Conservation (phyloP, 2,113 vertebrate species). For the Typhlomys cinereus region DNA sequence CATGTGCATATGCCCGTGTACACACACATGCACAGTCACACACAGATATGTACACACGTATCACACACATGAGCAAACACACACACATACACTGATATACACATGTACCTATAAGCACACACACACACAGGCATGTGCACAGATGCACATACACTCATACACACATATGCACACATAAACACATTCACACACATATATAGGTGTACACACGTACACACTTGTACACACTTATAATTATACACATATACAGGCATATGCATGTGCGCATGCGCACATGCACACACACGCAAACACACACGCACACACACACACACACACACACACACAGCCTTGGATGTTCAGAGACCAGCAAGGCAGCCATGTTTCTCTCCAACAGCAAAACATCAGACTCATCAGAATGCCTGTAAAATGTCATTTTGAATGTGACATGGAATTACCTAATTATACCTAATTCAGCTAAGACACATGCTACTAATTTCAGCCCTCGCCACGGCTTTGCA, state of each 20-base stretch:
- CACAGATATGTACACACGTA: neutral
- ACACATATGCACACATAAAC: neutral
- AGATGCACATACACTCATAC: neutral
- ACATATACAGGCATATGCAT: neutral
- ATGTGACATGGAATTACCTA: constrained; percentile 60
- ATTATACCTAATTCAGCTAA: constrained; percentile 56
- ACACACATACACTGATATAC: neutral
- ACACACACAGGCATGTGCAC: no score
- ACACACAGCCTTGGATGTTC: neutral
- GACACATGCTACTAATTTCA: constrained; percentile 58
- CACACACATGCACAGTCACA: neutral
- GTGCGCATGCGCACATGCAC: neutral
- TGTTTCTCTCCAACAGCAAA: constrained; percentile 58
- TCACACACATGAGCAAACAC: accelerated
- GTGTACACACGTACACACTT: neutral
- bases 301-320: neutral
- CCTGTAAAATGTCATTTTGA: constrained; percentile 67
- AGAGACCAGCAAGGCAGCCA: constrained; percentile 9
- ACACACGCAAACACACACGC: accelerated
- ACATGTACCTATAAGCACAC: no score
- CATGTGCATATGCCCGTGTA: no score
- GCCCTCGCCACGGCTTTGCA: constrained; percentile 17
- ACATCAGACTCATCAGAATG: constrained; percentile 70
- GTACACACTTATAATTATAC: no score
- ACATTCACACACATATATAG: neutral